phyloP scores from a whole-genome alignment of 2,113 vertebrate genomes.

The Mormoops blainvillei region DNA sequence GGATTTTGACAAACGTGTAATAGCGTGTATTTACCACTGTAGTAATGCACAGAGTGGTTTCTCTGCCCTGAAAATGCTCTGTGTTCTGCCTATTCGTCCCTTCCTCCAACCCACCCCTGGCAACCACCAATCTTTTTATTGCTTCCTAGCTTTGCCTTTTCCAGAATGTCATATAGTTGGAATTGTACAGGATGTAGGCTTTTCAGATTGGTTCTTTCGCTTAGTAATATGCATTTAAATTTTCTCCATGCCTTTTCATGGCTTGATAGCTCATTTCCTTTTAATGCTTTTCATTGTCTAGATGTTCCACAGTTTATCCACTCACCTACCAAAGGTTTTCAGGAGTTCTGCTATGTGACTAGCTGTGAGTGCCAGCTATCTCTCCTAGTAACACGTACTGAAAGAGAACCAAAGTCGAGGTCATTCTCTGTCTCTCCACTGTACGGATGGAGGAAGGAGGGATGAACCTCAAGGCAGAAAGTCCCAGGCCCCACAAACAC shows the following conservation, averaged over 20 bases:
- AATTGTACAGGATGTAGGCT: no score
- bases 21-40: no score
- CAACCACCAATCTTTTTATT: no score
- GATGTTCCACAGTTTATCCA: neutral
- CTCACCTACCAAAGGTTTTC: neutral
- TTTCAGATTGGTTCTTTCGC: no score
- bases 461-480: neutral
- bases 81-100: no score
- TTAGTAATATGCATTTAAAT: neutral
- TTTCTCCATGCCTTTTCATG: neutral
- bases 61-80: no score
- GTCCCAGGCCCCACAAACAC: neutral
- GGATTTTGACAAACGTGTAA: no score
- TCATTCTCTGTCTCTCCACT: neutral
- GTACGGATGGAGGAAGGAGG: neutral
- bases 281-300: neutral
- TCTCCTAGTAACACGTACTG: neutral
- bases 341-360: neutral
- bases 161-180: no score
- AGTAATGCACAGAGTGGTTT: no score
- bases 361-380: neutral
- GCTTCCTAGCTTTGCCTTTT: no score
- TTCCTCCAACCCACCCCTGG: no score
- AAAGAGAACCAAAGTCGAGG: neutral
- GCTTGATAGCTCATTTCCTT: neutral